These are phyloP conservation scores for Drosophila ananassae DNA, from an alignment of 1,140 invertebrate genomes.

Conservation along the genomic window DNA sequence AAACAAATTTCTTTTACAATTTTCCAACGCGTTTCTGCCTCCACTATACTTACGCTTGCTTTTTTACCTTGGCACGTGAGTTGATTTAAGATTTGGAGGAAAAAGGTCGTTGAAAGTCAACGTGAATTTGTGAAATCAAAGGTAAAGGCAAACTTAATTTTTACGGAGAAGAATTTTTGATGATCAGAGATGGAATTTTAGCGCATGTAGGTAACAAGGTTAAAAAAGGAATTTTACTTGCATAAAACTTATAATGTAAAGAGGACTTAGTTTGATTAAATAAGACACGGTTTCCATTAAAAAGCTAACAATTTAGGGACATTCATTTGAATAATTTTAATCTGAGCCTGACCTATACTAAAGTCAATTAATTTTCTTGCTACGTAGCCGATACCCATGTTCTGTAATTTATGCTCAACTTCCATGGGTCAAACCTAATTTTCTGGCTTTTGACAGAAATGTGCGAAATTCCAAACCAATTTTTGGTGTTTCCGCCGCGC, in stretches of 20 bases:
- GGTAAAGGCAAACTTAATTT: constrained; percentile 49
- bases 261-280: not conserved
- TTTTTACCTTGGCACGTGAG: constrained; percentile 24
- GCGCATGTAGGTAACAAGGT: constrained; percentile 25
- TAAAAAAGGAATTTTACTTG: constrained; percentile 1
- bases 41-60: not conserved
- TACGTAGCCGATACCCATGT: not conserved
- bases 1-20: constrained; percentile 27
- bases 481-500: constrained; percentile 45
- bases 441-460: constrained; percentile 23
- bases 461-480: constrained; percentile 57
- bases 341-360: not conserved
- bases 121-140: constrained; percentile 50
- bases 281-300: not conserved
- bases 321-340: not conserved
- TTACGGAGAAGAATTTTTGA: constrained; percentile 38
- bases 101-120: constrained; percentile 22
- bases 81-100: constrained; percentile 16
- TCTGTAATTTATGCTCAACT: constrained; percentile 18
- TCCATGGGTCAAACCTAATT: constrained; percentile 28
- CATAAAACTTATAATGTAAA: not conserved
- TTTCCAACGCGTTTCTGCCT: constrained; percentile 7
- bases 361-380: not conserved
- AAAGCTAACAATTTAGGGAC: not conserved
- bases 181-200: constrained; percentile 2